These are phyloP conservation scores for Pegoplata infirma DNA, from an alignment of 2,888 invertebrate genomes.

Conservation along the genomic window DNA sequence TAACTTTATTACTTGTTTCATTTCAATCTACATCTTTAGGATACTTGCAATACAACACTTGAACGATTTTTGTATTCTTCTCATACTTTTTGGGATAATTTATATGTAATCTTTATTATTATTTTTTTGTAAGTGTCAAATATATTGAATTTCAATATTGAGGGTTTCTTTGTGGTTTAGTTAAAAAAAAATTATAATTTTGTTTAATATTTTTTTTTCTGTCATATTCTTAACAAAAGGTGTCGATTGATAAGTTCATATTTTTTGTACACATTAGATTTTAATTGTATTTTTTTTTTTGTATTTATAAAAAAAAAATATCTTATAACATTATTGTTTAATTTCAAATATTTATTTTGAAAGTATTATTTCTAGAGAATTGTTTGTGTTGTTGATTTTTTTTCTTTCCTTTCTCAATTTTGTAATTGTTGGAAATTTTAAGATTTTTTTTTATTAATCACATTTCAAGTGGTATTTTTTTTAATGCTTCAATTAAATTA, in stretches of 20 bases:
- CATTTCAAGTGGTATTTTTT: conserved; percentile 39
- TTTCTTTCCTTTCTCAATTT: background rate
- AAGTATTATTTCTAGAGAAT: background rate
- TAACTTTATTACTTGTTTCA: no score
- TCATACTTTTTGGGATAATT: background rate
- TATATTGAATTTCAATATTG: conserved; percentile 48
- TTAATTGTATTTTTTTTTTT: background rate
- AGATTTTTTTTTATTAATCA: conserved; percentile 14
- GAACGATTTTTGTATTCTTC: background rate
- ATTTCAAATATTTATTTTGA: background rate
- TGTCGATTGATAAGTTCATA: conserved; percentile 48
- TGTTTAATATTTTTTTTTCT: background rate
- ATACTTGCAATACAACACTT: conserved; percentile 17
- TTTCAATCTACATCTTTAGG: no score
- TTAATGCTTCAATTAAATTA: conserved; percentile 38
- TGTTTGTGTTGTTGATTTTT: background rate
- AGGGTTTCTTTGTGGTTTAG: conserved; percentile 38
- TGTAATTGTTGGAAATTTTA: background rate
- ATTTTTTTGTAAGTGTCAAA: conserved; percentile 41
- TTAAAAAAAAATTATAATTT: conserved; percentile 18
- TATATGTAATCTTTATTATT: conserved; percentile 14
- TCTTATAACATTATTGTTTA: conserved; percentile 13
- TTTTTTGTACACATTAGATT: background rate
- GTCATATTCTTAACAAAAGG: conserved; percentile 20
- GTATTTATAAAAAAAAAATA: conserved; percentile 1